Conservation (phyloP, 2,797 vertebrate genomes). For the Siniperca undulata region DNA sequence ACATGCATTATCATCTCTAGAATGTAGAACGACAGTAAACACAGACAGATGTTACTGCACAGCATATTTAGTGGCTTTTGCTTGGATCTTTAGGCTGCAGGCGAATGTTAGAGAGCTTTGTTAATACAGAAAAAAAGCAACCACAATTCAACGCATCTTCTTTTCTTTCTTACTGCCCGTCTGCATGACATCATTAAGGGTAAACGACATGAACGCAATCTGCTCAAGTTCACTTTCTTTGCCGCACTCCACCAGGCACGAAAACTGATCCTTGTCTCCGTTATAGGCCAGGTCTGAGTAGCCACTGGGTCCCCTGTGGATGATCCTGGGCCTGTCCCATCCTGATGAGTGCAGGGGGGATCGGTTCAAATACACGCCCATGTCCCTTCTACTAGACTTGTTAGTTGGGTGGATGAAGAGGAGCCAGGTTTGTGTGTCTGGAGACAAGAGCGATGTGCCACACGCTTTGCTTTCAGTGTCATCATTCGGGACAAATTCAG, state of each 20-base stretch:
- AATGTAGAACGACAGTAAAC: constrained; percentile 67
- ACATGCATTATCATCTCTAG: constrained; percentile 77
- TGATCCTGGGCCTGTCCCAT: constrained; percentile 89
- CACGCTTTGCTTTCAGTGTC: constrained; percentile 70
- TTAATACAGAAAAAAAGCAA: constrained; percentile 51
- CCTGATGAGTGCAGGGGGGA: constrained; percentile 79
- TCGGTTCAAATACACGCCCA: constrained; percentile 92
- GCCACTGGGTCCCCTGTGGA: constrained; percentile 89
- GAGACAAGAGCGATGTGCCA: constrained; percentile 68
- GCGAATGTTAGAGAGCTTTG: constrained; percentile 47
- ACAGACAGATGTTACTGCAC: constrained; percentile 76
- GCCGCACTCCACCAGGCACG: constrained; percentile 92
- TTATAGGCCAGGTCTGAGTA: constrained; percentile 92
- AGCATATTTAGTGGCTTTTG: constrained; percentile 59
- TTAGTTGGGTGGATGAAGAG: constrained; percentile 92
- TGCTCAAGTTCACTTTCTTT: constrained; percentile 84
- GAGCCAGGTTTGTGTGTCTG: constrained; percentile 84
- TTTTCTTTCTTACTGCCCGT: constrained; percentile 73
- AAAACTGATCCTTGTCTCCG: constrained; percentile 84
- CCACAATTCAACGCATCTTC: constrained; percentile 56
- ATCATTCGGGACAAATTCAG: constrained; percentile 62
- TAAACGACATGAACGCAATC: constrained; percentile 86
- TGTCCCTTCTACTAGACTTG: constrained; percentile 80
- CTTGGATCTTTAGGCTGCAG: constrained; percentile 44
- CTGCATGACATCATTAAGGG: constrained; percentile 82